These are phyloP conservation scores for Prostheceraeus crozeri DNA, from an alignment of 2,888 invertebrate species.

Conservation along the genomic window DNA sequence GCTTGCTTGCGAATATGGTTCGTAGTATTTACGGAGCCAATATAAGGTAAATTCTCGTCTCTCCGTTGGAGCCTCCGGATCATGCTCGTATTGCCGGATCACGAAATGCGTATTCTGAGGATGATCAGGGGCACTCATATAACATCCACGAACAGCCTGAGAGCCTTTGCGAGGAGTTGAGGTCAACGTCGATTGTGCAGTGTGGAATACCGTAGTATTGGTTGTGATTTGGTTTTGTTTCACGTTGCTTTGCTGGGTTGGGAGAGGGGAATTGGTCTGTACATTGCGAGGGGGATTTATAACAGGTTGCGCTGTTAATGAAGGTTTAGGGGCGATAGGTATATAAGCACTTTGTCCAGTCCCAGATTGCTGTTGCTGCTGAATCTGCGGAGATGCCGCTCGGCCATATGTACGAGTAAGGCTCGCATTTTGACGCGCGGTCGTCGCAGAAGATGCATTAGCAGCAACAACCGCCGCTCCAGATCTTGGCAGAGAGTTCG, in stretches of 20 bases:
- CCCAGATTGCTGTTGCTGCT: no score
- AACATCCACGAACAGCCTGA: no score
- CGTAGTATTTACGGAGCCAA: constrained; percentile 17
- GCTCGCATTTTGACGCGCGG: constrained; percentile 4
- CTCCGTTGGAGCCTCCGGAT: background rate
- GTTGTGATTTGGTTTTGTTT: constrained; percentile 2
- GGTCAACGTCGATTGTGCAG: background rate
- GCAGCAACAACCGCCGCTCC: background rate
- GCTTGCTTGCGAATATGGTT: constrained; percentile 5
- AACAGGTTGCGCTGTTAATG: background rate
- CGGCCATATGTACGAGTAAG: background rate
- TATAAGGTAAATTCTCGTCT: constrained; percentile 17
- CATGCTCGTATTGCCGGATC: no score
- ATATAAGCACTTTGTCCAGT: no score
- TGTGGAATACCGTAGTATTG: background rate
- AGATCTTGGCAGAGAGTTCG: background rate
- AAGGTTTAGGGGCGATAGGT: constrained; percentile 7
- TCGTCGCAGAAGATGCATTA: background rate
- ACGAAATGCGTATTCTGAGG: no score
- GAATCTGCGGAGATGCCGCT: no score
- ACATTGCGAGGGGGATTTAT: background rate
- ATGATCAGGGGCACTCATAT: background rate
- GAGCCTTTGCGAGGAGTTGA: background rate
- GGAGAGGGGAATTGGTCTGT: background rate
- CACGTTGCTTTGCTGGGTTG: background rate